Evolutionary conservation across 2,888 invertebrate genomes (phyloP).

Genomic region (Acleris cristana): DNA sequence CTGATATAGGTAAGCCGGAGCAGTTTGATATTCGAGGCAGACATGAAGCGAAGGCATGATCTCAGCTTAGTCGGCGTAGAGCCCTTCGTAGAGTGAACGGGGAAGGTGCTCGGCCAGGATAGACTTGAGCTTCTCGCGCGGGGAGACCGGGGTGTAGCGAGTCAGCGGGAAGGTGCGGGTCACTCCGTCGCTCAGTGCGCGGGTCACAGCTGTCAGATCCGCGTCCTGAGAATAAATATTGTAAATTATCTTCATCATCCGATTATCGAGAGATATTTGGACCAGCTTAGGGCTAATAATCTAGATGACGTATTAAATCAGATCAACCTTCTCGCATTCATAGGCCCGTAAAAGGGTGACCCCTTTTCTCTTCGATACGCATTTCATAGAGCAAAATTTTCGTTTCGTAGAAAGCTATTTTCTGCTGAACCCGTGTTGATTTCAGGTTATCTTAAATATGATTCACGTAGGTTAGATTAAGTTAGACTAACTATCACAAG

Average conservation of each 20-base stretch:
- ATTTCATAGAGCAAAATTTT: too few species aligned
- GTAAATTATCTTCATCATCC: neutral
- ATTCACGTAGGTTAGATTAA: too few species aligned
- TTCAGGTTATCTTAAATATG: too few species aligned
- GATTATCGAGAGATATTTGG: too few species aligned
- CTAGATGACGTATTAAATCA: too few species aligned
- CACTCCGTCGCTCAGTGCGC: conserved; percentile 90
- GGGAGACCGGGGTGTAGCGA: conserved; percentile 92
- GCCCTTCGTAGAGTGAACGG: conserved; percentile 90
- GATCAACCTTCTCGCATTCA: too few species aligned
- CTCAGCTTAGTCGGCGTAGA: conserved; percentile 82
- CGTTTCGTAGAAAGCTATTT: too few species aligned
- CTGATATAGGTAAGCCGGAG: neutral
- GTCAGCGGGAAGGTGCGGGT: conserved; percentile 92
- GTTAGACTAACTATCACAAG: too few species aligned
- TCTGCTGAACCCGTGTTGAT: too few species aligned
- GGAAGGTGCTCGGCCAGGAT: conserved; percentile 92
- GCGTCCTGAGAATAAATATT: conserved; percentile 83
- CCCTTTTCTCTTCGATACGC: too few species aligned
- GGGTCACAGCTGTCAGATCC: conserved; percentile 90
- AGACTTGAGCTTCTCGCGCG: conserved; percentile 90
- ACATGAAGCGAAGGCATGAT: neutral
- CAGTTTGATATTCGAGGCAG: neutral
- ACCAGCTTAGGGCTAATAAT: too few species aligned
- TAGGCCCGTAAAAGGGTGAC: too few species aligned